Percentiles rank a stretch among this genome's conserved stretches.
These are phyloP conservation scores for Zelostemma sp. DNA, from an alignment of 1,140 invertebrate genomes.

Conservation along the genomic window DNA sequence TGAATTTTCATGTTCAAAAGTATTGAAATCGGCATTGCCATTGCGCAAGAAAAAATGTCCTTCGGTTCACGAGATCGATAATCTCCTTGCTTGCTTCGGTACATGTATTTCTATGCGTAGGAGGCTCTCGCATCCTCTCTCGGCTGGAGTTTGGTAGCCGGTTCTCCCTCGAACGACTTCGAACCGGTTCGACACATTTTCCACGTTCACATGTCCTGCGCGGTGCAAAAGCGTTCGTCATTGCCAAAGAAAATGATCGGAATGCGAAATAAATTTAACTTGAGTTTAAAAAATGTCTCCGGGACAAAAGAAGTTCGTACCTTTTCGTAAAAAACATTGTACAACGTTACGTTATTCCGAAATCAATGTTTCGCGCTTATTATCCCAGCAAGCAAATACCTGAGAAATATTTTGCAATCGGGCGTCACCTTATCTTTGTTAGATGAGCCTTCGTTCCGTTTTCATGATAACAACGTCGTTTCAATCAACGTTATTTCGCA, in stretches of 20 bases:
- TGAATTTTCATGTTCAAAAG: no score
- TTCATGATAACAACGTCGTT: constrained; percentile 28
- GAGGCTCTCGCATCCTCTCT: not conserved
- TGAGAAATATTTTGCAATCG: constrained; percentile 35
- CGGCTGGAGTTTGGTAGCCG: not conserved
- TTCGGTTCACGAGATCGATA: no score
- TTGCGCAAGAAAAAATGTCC: no score
- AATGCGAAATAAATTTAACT: no score
- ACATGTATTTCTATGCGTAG: constrained; percentile 36
- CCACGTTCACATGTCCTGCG: constrained; percentile 23
- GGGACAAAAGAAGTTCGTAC: no score
- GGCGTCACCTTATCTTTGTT: constrained; percentile 37
- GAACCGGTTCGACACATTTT: constrained; percentile 48
- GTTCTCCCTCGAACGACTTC: constrained; percentile 10
- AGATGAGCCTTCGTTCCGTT: constrained; percentile 42
- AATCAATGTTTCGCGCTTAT: no score
- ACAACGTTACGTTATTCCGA: no score
- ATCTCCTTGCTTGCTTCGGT: constrained; percentile 16
- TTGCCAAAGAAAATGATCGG: no score
- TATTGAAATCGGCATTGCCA: no score
- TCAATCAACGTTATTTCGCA: constrained; percentile 37
- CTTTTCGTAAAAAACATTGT: no score
- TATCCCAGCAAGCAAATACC: constrained; percentile 22
- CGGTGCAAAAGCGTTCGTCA: not conserved
- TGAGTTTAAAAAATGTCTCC: no score